A percentile compares a stretch with the other conserved stretches of the same genome.
Evolutionary conservation across 2,113 vertebrate species (phyloP).

Genomic region (Lampris megalopsis): DNA sequence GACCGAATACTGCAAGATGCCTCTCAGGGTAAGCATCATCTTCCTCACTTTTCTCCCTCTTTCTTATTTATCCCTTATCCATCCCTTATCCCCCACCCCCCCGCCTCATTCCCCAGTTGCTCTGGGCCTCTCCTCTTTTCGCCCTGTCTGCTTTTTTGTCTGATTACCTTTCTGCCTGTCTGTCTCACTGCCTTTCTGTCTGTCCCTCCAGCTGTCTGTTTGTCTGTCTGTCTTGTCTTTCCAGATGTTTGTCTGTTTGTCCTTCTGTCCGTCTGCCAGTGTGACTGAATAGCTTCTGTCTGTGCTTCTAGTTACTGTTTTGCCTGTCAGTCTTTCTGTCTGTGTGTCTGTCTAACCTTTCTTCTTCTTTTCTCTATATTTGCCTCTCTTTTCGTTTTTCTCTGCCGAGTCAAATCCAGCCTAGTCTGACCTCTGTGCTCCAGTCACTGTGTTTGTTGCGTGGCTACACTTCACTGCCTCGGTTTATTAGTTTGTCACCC

Average conservation of each 20-base stretch:
- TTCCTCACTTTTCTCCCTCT: constrained; percentile 17
- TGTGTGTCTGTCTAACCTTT: neutral
- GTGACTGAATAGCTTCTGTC: neutral
- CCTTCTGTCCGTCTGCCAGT: neutral
- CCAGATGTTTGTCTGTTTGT: neutral
- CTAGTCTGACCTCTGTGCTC: neutral
- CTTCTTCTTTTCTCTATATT: neutral
- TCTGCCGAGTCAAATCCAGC: no score
- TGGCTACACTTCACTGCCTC: neutral
- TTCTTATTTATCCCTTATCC: constrained; percentile 8
- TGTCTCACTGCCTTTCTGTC: no score
- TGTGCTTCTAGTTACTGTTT: neutral
- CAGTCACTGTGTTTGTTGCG: neutral
- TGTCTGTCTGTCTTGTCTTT: no score
- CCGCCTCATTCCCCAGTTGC: no score
- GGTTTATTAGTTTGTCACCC: constrained; percentile 12
- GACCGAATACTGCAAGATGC: constrained; percentile 98
- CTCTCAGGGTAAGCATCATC: constrained; percentile 89
- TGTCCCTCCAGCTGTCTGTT: no score
- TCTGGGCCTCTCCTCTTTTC: no score
- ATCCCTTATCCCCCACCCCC: neutral
- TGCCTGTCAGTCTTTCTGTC: neutral
- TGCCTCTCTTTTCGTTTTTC: neutral
- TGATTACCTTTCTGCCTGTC: no score
- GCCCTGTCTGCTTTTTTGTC: no score